phyloP scores from a whole-genome alignment of 2,113 vertebrate genomes.

The Phyllostomus hastatus region DNA sequence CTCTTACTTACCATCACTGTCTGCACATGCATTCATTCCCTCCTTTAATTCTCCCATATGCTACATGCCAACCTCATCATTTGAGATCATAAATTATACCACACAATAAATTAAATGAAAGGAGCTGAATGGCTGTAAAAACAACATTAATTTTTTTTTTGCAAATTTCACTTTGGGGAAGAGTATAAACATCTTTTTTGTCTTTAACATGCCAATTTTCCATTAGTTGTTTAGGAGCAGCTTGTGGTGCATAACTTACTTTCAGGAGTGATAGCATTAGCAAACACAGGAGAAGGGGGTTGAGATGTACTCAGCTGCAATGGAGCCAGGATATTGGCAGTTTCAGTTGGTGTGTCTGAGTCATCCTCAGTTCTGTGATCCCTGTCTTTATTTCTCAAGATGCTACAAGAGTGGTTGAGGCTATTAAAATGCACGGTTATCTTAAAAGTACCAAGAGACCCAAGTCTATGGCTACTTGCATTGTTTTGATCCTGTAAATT shows the following conservation, averaged over 20 bases:
- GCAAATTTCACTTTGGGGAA: constrained; percentile 28
- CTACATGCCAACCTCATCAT: constrained; percentile 13
- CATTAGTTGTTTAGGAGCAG: background rate
- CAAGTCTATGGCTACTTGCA: background rate
- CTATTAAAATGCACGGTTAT: background rate
- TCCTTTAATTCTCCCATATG: constrained; percentile 15
- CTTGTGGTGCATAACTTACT: background rate
- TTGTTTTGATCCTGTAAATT: background rate
- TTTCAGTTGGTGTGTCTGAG: background rate
- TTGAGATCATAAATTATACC: background rate
- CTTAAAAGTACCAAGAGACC: background rate
- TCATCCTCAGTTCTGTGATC: background rate
- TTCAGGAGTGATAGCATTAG: background rate
- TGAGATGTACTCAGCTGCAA: background rate
- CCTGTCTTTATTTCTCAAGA: background rate
- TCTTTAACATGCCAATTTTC: background rate
- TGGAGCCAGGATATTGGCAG: background rate
- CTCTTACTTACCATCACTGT: constrained; percentile 38
- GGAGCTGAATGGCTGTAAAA: background rate
- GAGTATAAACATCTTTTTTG: background rate
- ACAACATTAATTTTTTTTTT: constrained; percentile 19
- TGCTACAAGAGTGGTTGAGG: background rate
- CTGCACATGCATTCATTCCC: constrained; percentile 13
- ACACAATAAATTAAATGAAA: background rate
- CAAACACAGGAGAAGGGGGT: background rate